Conservation (phyloP, 30 jellyfish, hydroid and myxozoan genomes). For the Nemopilema nomurai region DNA sequence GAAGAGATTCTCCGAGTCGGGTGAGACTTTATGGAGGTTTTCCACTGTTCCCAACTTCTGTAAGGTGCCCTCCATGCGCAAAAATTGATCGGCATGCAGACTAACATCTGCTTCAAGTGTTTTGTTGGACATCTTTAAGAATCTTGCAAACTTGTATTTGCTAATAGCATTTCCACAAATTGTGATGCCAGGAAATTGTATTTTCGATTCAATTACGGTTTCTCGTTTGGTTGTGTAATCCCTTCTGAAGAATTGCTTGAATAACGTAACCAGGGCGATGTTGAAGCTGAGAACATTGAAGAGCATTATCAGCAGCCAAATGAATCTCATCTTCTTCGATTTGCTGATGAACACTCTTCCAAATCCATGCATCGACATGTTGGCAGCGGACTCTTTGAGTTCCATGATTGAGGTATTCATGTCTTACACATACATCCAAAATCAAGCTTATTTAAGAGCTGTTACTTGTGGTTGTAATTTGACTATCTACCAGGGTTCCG, state of each 20-base stretch:
- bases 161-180: constrained; percentile 13
- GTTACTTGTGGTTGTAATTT: no score
- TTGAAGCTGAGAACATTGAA: neutral
- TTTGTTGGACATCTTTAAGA: neutral
- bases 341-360: constrained; percentile 17
- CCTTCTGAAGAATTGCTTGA: neutral
- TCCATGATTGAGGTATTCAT: neutral
- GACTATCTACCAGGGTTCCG: no score
- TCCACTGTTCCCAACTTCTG: constrained; percentile 3
- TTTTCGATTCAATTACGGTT: constrained; percentile 9
- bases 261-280: neutral
- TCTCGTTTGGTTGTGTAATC: neutral
- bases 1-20: constrained; percentile 14
- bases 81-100: neutral
- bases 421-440: neutral
- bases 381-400: constrained; percentile 21
- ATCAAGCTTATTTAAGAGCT: constrained; percentile 6
- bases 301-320: constrained; percentile 32
- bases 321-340: constrained; percentile 1
- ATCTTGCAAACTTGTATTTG: neutral
- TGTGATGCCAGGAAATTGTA: constrained; percentile 11
- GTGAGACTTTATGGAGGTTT: neutral
- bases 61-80: neutral
- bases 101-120: neutral
- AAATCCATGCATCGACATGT: constrained; percentile 61